Base-by-base conservation (phyloP, 2,888 invertebrate species). In the Cephus pulcher region DNA sequence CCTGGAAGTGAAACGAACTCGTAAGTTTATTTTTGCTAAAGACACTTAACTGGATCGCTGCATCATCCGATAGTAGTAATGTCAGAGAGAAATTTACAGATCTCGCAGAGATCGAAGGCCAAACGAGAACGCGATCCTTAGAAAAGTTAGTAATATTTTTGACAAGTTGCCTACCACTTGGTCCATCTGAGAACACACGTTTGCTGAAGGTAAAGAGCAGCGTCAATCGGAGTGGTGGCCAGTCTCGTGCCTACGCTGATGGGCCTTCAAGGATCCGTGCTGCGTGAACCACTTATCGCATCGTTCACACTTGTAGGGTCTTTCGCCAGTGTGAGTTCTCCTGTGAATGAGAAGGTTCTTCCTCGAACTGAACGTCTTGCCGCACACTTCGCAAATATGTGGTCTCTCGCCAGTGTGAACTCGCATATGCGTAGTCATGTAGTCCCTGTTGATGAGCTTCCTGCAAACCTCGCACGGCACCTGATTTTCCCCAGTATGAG, bases 401-500 rank as follows among this genome's bases (percentile, higher is more conserved):
- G 78, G 78, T 71, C 69, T 78, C 37, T 78, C 78, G 4, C 78
- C 78, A 11, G 78, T 78, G 23, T 78, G 78, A 70, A 78, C 75
- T 30, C 78, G 69, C 78, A 78, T 78, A 30, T 78, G 78, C 15
- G 70, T 78, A 15, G 69, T 40, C 23, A 78, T 75, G 1, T 74
- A 78, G 12, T 69, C 79, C 75, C 80, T 83, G 35, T 82, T 86
- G 75, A 90, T 90, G 37, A 83, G 83, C 74, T 90, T 90, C 1
- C 86, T 86, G 79, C 91, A 91, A 11, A 85, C 82, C 69, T 88
- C 85, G 78, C 91, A 90, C 9, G 86, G 79, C 40, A 84, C 86
- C 80, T 83, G 86, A 84, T 80, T 89, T 56, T 87, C 83, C 11
- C 89, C 89, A 4, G 86, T 80, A 76, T 92, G 92, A 9, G 90